These are phyloP conservation scores for Genyomyrus donnyi DNA, from an alignment of 2,113 vertebrate species.

Conservation along the genomic window DNA sequence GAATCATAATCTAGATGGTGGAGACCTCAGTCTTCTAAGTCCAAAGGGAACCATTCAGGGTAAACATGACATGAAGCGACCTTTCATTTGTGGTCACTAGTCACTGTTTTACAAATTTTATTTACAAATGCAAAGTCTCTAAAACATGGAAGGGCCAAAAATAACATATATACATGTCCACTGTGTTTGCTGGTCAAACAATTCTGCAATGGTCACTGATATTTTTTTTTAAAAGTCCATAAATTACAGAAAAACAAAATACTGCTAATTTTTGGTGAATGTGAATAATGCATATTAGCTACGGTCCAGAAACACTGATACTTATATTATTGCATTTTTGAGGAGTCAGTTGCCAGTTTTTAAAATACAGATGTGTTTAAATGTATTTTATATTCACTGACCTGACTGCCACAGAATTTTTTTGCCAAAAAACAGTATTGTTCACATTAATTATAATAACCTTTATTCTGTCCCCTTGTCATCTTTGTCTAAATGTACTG, in stretches of 20 bases:
- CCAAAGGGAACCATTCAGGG: not conserved
- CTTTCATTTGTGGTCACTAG: not conserved
- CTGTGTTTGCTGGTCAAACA: not conserved
- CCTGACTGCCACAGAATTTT: not conserved
- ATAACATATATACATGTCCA: not conserved
- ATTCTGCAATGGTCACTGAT: not conserved
- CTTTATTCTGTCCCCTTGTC: not conserved
- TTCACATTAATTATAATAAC: not conserved
- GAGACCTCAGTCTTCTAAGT: not conserved
- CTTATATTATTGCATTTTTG: not conserved
- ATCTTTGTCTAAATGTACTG: not conserved
- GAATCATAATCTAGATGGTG: not conserved
- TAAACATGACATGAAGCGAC: not conserved
- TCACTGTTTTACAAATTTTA: not conserved
- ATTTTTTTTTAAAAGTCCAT: not conserved
- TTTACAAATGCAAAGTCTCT: slow-evolving; percentile 2
- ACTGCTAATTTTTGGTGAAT: not conserved
- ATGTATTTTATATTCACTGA: not conserved
- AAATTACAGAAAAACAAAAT: not conserved
- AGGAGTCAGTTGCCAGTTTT: not conserved
- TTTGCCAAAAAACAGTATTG: not conserved
- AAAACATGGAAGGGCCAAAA: not conserved
- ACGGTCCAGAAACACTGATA: not conserved
- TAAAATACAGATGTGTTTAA: not conserved
- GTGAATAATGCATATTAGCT: not conserved